phyloP scores from a whole-genome alignment of 2,797 vertebrate species.

The Schizopygopsis pylzovi region DNA sequence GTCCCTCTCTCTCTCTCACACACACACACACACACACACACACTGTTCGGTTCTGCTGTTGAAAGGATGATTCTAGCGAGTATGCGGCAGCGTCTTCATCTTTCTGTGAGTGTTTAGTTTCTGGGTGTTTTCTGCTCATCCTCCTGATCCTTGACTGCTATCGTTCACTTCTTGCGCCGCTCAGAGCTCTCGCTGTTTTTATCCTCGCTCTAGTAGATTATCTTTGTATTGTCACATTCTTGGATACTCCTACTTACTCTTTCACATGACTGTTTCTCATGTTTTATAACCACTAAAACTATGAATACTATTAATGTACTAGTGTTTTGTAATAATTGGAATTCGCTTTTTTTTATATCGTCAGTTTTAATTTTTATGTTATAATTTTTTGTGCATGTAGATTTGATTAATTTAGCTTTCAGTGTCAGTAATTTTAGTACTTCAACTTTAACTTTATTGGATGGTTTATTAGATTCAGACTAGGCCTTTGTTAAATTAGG shows the following conservation, averaged over 20 bases:
- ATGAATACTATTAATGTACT: neutral
- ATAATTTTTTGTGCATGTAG: neutral
- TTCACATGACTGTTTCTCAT: neutral
- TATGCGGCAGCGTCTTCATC: constrained; percentile 67
- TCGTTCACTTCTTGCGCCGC: no score
- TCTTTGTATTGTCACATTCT: neutral
- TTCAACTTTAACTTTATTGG: neutral
- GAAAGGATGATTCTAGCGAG: constrained; percentile 67
- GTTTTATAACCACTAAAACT: neutral
- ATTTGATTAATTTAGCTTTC: neutral
- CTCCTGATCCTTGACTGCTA: no score
- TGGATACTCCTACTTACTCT: neutral
- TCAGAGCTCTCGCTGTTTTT: neutral
- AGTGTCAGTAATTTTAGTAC: neutral
- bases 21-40: neutral
- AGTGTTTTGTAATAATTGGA: neutral
- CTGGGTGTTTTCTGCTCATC: neutral
- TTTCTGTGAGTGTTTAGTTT: constrained; percentile 20
- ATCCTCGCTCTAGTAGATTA: neutral
- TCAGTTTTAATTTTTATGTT: neutral
- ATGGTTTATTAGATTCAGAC: no score
- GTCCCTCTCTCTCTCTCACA: neutral
- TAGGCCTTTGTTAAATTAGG: no score
- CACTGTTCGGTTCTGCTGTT: neutral
- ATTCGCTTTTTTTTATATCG: neutral